Conservation (phyloP, 2,113 vertebrate species). For the Trinectes maculatus region DNA sequence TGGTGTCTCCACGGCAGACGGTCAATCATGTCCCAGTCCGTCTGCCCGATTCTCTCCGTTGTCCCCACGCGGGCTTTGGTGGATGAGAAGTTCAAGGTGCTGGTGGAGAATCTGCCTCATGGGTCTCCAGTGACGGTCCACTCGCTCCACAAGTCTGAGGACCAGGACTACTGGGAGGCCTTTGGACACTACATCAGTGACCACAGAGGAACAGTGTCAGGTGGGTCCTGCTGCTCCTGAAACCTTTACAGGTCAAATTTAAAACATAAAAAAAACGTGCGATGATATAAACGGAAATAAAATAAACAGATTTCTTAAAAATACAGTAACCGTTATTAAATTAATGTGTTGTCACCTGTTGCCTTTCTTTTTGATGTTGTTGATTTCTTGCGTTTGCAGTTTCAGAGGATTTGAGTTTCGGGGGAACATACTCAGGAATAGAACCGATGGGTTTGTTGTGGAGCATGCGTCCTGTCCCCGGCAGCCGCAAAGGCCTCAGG, state of each 20-base stretch:
- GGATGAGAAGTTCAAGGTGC: slow-evolving; percentile 70
- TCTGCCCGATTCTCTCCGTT: slow-evolving; percentile 51
- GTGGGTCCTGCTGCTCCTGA: slow-evolving; percentile 38
- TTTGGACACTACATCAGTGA: slow-evolving; percentile 77
- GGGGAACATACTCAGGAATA: slow-evolving; percentile 77
- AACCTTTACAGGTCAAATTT: not conserved
- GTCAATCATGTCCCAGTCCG: not conserved
- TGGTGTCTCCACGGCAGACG: slow-evolving; percentile 14
- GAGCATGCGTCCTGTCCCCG: slow-evolving; percentile 78
- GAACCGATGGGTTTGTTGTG: slow-evolving; percentile 81
- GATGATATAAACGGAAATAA: too few relatives aligned
- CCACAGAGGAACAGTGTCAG: slow-evolving; percentile 62
- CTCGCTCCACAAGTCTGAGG: slow-evolving; percentile 73
- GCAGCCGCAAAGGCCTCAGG: slow-evolving; percentile 75
- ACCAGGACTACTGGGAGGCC: slow-evolving; percentile 77
- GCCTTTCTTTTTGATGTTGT: too few relatives aligned
- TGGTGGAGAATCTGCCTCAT: slow-evolving; percentile 69
- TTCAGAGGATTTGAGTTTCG: slow-evolving; percentile 67
- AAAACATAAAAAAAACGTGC: too few relatives aligned
- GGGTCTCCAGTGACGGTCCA: slow-evolving; percentile 65
- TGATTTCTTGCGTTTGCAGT: slow-evolving; percentile 54
- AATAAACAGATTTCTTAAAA: too few relatives aligned
- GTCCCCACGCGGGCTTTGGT: slow-evolving; percentile 70
- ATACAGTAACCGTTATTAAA: too few relatives aligned
- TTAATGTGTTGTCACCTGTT: too few relatives aligned